Evolutionary conservation across 1,140 invertebrate genomes (phyloP), one percentile per base, ranked within the genome.

Genomic region (Leptopilina clavipes): DNA sequence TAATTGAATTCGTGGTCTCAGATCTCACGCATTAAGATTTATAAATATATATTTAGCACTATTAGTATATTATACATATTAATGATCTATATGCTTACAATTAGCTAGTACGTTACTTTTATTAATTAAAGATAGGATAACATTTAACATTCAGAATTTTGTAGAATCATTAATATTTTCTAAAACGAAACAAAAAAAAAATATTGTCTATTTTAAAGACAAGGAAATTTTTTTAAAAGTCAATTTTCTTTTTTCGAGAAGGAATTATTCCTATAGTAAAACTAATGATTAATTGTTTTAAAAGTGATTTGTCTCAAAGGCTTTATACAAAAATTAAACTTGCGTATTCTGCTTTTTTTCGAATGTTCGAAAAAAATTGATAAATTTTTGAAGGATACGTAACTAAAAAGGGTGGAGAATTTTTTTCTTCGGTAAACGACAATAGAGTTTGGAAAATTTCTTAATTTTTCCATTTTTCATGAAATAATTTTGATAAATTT

Each of bases 21-120:
- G 88, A 89, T 89, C 88, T 89, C 88, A 88, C 85, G 83, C 84
- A 86, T 86, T 87, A 86, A 83, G 78, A 85, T 88, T 86, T 83
- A 87, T 87, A 86, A 82, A 83, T 82, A 84, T 82, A 75, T 76
- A 83, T 77, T 81, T 84, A 84, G 59, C 59, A 65, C 59, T 65
- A 65, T 65, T 65, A 65, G 59, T 31, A 31, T 31, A 31, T 65
- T 65, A 65, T 65, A 31, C 25, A 31, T 37, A 65, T 25, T 59
- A 65, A 65, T 59, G 56, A 59, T 59, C 56, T 59, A 65, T 65
- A 65, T 65, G 22, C 59, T 37, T 65, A 65, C 56, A 19, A 25
- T 31, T 65, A 65, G 59, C 59, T 7, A 65, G 59, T 65, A 65
- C 59, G 25, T 65, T 59, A 31, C 56, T 65, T 65, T 65, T 31